These are phyloP conservation scores for Trichomalopsis sarcophagae DNA, from an alignment of 1,140 invertebrate species.

Conservation along the genomic window DNA sequence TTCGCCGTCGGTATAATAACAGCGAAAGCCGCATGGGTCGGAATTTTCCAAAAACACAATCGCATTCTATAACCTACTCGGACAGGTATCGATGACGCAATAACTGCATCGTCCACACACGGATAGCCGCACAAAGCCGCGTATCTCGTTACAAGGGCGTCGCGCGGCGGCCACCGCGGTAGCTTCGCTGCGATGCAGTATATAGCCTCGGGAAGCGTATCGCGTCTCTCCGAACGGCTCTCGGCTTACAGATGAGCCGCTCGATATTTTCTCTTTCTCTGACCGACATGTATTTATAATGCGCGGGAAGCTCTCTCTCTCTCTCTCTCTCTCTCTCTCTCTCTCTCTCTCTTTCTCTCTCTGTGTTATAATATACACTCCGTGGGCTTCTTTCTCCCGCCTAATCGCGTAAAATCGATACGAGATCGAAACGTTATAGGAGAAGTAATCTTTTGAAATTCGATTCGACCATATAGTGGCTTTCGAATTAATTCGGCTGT, in stretches of 20 bases:
- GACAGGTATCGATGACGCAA: constrained; percentile 19
- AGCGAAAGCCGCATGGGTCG: too few species aligned
- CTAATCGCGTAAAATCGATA: neutral
- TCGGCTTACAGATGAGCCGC: constrained; percentile 1
- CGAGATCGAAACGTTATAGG: neutral
- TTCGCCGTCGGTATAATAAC: too few species aligned
- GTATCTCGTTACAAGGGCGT: constrained; percentile 19
- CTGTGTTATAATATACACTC: neutral
- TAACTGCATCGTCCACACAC: too few species aligned
- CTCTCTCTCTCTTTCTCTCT: neutral
- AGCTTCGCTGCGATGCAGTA: neutral
- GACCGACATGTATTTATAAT: neutral
- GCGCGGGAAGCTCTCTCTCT: neutral
- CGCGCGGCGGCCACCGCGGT: neutral
- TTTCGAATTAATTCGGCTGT: too few species aligned
- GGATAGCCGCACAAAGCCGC: neutral
- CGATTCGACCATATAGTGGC: too few species aligned
- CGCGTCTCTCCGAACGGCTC: neutral
- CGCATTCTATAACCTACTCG: neutral
- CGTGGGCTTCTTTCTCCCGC: neutral
- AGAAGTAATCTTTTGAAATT: neutral
- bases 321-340: neutral
- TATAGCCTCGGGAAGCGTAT: neutral
- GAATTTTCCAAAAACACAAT: neutral
- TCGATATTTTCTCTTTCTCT: constrained; percentile 18